Percentiles rank a stretch among this genome's conserved stretches.
phyloP scores from a whole-genome alignment of 2,113 vertebrate genomes.

The Ageneiosus marmoratus region DNA sequence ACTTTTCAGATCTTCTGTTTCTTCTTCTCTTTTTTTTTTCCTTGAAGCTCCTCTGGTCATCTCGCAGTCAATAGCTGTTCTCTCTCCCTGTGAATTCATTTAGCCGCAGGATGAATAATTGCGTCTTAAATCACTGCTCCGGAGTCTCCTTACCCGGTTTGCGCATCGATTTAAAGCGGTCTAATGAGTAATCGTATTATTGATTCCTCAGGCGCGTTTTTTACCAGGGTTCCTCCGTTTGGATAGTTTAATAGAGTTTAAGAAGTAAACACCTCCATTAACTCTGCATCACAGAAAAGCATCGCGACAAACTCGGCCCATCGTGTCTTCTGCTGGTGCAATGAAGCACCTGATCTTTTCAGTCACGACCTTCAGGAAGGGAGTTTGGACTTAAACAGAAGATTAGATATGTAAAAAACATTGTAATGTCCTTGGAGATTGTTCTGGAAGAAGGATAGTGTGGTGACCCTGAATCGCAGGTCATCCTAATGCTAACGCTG shows the following conservation, averaged over 20 bases:
- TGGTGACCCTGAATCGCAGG: no score
- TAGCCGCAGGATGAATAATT: conserved; percentile 17
- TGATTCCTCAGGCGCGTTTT: conserved; percentile 14
- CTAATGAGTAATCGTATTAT: conserved; percentile 43
- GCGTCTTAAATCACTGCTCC: conserved; percentile 36
- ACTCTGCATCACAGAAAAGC: conserved; percentile 4
- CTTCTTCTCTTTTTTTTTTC: background rate
- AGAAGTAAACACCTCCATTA: conserved; percentile 46
- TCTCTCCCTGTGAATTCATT: conserved; percentile 8
- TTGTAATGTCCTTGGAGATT: background rate
- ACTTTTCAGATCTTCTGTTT: background rate
- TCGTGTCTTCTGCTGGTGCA: conserved; percentile 24
- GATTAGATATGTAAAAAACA: conserved; percentile 8
- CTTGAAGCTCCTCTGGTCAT: conserved; percentile 4
- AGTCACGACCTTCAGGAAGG: conserved; percentile 28
- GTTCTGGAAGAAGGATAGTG: background rate
- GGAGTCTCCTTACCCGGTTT: background rate
- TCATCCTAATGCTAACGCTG: background rate
- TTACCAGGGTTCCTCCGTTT: conserved; percentile 27
- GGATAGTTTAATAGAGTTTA: conserved; percentile 46
- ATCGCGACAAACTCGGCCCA: conserved; percentile 17
- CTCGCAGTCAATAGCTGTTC: conserved; percentile 36
- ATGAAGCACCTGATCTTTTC: conserved; percentile 33
- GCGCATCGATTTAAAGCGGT: conserved; percentile 3
- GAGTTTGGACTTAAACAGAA: conserved; percentile 24